Percentiles rank a stretch among this genome's conserved stretches.
These are phyloP conservation scores for Sabellastarte sp. DNA, from an alignment of 2,888 invertebrate genomes.

Conservation along the genomic window DNA sequence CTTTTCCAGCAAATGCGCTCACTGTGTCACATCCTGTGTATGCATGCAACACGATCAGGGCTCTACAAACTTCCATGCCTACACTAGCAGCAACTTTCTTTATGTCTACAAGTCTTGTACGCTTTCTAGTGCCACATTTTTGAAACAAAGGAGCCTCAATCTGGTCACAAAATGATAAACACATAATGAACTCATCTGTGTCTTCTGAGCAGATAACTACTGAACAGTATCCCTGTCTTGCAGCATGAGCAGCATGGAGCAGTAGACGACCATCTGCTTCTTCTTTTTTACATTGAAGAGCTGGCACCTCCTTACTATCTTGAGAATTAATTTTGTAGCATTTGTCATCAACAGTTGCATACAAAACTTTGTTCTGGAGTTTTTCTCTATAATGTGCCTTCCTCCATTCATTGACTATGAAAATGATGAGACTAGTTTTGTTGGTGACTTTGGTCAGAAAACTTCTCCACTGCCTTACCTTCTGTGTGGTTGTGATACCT, in stretches of 20 bases:
- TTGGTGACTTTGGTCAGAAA: constrained; percentile 7
- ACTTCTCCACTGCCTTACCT: constrained; percentile 16
- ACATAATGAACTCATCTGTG: neutral
- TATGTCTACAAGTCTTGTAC: neutral
- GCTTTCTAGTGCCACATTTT: neutral
- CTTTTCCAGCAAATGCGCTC: neutral
- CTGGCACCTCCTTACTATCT: neutral
- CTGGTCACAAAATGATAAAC: neutral
- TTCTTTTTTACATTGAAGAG: neutral
- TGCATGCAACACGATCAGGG: neutral
- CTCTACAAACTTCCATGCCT: neutral
- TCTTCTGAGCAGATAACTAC: neutral
- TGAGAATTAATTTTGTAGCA: neutral
- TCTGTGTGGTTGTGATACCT: constrained; percentile 16
- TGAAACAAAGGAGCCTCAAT: neutral
- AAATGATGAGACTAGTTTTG: constrained; percentile 1
- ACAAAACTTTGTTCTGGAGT: no score
- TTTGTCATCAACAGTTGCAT: neutral
- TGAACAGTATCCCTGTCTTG: neutral
- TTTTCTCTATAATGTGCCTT: neutral
- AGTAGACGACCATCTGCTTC: neutral
- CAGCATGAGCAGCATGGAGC: neutral
- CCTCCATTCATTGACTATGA: neutral
- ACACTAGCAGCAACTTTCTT: neutral
- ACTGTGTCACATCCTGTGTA: neutral